Base-by-base conservation (phyloP, 2,797 vertebrate species). In the Prionace glauca region DNA sequence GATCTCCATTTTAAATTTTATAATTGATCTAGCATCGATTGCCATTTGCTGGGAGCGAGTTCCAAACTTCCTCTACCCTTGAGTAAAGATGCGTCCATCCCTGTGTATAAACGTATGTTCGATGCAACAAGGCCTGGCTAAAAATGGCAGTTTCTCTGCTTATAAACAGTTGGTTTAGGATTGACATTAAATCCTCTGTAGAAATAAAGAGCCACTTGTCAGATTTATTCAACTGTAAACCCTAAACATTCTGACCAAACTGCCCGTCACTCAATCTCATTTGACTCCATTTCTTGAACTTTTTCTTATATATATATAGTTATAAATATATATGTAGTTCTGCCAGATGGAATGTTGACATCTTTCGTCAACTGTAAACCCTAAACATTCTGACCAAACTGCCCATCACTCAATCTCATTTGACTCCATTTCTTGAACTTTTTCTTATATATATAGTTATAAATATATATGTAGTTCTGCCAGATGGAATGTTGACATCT, bases 201-300 rank as follows among this genome's bases (percentile, higher is more conserved):
- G 67, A 71, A 95, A 26, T 77, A 45, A 7, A 56, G 45, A 94
- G 56, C 26, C 24, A 95, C 77, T 91, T 60, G 93, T n/a, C 69
- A 95, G 50, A 77, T 50, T 95, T 95, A 56, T 29, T 77, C 93
- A 50, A 77, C 71, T 77, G 71, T 77, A 77, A 77, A 74, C 92
- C 41, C 77, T 95, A 77, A 74, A 77, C 72, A 77, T 77, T 74
- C 41, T 29, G 29, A 56, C 16, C 45, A 77, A 77, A 29, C 41
- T 95, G 93, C 71, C 69, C 32, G 93, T 95, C 93, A 77, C 29
- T 95, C 71, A 74, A 56, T 32, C 71, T 77, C 2, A n/a, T 50
- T 50, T 95, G 45, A 56, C 71, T 74, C 71, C 5, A 56, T 56
- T 74, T 95, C 29, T 72, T 77, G 67, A 95, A 77, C 93, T 74